phyloP scores from a whole-genome alignment of 2,888 invertebrate species.

The Ariolimax columbianus region DNA sequence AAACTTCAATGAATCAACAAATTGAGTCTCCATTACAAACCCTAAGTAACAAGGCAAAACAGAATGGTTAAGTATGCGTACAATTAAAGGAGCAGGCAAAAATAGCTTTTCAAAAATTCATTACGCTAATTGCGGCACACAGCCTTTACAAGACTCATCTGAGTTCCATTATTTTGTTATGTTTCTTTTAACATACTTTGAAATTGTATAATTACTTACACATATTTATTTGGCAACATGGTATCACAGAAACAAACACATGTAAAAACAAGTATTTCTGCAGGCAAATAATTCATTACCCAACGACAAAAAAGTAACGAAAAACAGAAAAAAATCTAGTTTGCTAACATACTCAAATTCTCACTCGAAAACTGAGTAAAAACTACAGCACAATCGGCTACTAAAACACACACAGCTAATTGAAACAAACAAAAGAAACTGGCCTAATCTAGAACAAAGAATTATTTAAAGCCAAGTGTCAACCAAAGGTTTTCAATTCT shows the following conservation, averaged over 20 bases:
- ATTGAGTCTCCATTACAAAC: too few species aligned
- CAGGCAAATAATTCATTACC: background rate
- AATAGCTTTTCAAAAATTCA: too few species aligned
- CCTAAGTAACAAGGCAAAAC: too few species aligned
- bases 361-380: background rate
- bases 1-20: too few species aligned
- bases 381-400: background rate
- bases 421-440: background rate
- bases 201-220: too few species aligned
- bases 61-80: too few species aligned
- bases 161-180: too few species aligned
- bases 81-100: too few species aligned
- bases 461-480: background rate
- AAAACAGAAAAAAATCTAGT: background rate
- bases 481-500: background rate
- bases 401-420: conserved; percentile 8
- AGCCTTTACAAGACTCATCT: too few species aligned
- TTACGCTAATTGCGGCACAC: too few species aligned
- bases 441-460: background rate
- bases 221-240: too few species aligned
- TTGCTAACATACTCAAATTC: background rate
- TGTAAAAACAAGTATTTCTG: background rate
- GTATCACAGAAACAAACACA: background rate
- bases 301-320: background rate
- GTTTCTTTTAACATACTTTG: too few species aligned